Base-by-base conservation (phyloP, 2,888 invertebrate genomes). In the Micoletzkya japonica region DNA sequence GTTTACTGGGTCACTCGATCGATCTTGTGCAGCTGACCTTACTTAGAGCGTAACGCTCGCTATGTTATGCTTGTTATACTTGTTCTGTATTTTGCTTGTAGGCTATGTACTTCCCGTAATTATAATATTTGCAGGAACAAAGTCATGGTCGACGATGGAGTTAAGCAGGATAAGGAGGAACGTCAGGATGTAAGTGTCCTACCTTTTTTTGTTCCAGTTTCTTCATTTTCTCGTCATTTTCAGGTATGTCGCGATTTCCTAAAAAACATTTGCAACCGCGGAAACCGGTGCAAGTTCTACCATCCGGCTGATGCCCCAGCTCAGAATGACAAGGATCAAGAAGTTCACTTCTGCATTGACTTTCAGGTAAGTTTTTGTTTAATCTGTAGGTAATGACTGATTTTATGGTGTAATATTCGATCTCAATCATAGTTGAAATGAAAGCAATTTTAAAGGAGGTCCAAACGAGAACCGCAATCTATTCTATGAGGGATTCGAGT, bases 261-360 rank as follows among this genome's bases (percentile, higher is more conserved):
- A 80, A 87, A 90, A 73, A 90, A 90, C 85, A 89, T 89, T 56
- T 90, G 90, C 85, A 87, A 88, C 73, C 87, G 90, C 58, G 91
- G 91, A 4, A 90, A 89, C 78, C 86, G 88, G 24, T 89, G 89
- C 85, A 88, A 88, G 81, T 89, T 87, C 81, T 87, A 87, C 69
- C 89, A 89, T 79, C 89, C 89, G 2, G 72, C 80, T 39, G 80
- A 78, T 44, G 58, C 67, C 44, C 85, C 85, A 32, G 67, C 66
- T 71, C 74, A 70, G 76, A 82, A 50, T 67, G 85, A 85, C 37
- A 82, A 78, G 37, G 77, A 81, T 32, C 85, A 86, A 63, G 84
- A 85, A 6, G 85, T 86, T 60, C 86, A 86, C 68, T 89, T 89
- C 82, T 89, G 89, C 82, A 89, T 89, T 81, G 89, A 89, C 81